Evolutionary conservation across 2,113 vertebrate genomes (phyloP).

Genomic region (rabbit (Oryctolagus cuniculus)): DNA sequence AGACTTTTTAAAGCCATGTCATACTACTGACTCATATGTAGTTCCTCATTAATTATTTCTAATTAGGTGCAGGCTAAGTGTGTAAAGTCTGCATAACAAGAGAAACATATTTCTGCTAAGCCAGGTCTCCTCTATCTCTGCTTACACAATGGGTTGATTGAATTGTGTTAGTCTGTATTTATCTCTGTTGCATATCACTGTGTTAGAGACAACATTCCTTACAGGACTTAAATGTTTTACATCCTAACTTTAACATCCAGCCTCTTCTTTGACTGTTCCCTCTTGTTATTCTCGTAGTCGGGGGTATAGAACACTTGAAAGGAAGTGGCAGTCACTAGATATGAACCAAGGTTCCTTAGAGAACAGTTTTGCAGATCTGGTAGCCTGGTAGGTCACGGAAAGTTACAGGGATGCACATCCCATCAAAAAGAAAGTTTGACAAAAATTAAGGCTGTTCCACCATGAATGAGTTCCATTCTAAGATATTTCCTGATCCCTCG

Average conservation of each 20-base stretch:
- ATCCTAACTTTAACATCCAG: neutral
- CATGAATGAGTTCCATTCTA: neutral
- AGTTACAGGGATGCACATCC: neutral
- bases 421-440: neutral
- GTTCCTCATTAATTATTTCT: conserved; percentile 49
- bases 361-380: neutral
- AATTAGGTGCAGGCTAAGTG: neutral
- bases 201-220: neutral
- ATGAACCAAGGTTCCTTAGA: neutral
- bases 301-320: neutral
- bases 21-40: neutral
- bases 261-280: neutral
- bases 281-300: neutral
- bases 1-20: neutral
- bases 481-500: conserved; percentile 20
- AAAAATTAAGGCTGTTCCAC: neutral
- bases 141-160: neutral
- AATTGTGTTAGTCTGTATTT: neutral
- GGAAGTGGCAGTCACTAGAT: neutral
- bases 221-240: neutral
- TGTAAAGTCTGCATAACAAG: conserved; percentile 42
- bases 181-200: neutral
- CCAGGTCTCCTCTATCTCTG: neutral
- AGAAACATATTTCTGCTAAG: neutral
- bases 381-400: neutral